Evolutionary conservation across 2,113 vertebrate genomes (phyloP).

Genomic region (Pan paniscus): DNA sequence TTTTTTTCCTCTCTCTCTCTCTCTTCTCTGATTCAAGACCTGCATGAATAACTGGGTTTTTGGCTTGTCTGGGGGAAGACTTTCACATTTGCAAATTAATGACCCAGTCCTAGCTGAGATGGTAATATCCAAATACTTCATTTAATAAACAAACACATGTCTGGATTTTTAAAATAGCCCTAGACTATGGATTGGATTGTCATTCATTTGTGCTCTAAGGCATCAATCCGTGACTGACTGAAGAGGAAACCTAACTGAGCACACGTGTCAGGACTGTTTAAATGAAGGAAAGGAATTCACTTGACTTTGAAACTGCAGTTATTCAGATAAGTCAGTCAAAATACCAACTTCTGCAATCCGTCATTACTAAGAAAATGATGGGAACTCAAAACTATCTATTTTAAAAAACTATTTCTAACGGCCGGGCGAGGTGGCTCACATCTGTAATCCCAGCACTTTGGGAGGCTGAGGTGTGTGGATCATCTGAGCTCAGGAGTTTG

Average conservation of each 20-base stretch:
- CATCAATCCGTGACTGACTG: not conserved
- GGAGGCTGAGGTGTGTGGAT: too few relatives aligned
- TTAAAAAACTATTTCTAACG: too few relatives aligned
- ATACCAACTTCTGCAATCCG: not conserved
- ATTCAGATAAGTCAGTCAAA: not conserved
- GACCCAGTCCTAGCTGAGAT: not conserved
- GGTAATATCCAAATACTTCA: conserved; percentile 1
- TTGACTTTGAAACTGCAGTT: conserved; percentile 6
- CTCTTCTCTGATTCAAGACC: not conserved
- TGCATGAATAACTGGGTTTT: not conserved
- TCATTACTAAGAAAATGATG: not conserved
- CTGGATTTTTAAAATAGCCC: conserved; percentile 23
- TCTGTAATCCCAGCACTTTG: too few relatives aligned
- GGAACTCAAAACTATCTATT: not conserved
- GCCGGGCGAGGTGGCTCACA: too few relatives aligned
- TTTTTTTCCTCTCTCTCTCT: not conserved
- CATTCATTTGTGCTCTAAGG: conserved; percentile 23
- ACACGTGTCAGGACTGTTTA: not conserved
- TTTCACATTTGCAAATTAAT: conserved; percentile 46
- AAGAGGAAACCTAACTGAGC: not conserved
- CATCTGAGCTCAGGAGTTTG: too few relatives aligned
- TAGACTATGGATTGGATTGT: not conserved
- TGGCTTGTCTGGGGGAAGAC: conserved; percentile 21
- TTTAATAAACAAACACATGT: conserved; percentile 30
- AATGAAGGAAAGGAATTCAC: not conserved